phyloP scores from a whole-genome alignment of 2,888 invertebrate genomes.

The Apamea epomidion region DNA sequence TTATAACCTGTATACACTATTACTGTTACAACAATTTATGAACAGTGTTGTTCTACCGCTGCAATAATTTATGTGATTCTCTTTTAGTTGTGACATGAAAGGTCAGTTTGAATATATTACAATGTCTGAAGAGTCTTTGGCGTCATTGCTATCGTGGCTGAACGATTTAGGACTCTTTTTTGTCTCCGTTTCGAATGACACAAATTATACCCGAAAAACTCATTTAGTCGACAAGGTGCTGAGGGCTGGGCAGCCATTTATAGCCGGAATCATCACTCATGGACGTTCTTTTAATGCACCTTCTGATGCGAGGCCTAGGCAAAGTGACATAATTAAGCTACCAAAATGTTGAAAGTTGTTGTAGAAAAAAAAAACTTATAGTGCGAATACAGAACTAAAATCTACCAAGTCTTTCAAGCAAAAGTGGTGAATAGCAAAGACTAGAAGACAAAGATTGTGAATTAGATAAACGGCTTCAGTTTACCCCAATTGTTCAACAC shows the following conservation, averaged over 20 bases:
- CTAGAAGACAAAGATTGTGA: conserved; percentile 27
- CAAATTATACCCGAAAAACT: background rate
- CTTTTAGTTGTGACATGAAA: background rate
- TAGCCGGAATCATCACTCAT: background rate
- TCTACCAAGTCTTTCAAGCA: background rate
- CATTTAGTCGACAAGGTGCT: background rate
- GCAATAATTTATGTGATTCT: no score
- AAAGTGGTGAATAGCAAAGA: background rate
- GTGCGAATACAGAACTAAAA: background rate
- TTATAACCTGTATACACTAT: no score
- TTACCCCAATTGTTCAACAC: conserved; percentile 43
- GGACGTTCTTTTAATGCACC: background rate
- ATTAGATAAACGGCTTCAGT: conserved; percentile 32
- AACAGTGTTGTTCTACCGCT: no score
- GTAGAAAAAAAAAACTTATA: background rate
- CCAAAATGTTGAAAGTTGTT: background rate
- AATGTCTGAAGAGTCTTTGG: conserved; percentile 12
- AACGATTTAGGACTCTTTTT: background rate
- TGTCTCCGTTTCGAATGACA: background rate
- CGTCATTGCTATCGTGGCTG: background rate
- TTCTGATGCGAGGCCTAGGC: background rate
- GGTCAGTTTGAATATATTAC: conserved; percentile 26
- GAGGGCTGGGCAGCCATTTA: background rate
- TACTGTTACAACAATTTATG: no score
- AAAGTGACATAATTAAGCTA: background rate